Evolutionary conservation across 2,113 vertebrate species (phyloP).

Genomic region (Centropus unirufus): DNA sequence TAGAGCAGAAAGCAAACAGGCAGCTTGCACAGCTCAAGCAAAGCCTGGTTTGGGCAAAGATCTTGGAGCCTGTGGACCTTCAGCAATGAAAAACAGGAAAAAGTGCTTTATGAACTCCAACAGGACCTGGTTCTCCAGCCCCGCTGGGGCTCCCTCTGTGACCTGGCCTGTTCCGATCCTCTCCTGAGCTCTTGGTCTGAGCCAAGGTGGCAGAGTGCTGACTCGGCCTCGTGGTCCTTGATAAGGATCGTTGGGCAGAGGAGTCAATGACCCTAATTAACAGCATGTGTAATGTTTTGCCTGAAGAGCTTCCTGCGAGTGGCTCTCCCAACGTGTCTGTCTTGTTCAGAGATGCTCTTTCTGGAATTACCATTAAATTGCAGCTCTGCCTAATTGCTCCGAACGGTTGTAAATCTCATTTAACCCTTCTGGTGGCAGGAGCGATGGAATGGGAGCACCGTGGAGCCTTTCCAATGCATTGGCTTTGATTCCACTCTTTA

Average conservation of each 20-base stretch:
- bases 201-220: conserved; percentile 19
- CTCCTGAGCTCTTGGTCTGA: not conserved
- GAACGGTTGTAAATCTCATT: conserved; percentile 25
- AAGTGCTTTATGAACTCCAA: not conserved
- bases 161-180: not conserved
- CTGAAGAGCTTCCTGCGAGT: conserved; percentile 62
- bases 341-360: conserved; percentile 56
- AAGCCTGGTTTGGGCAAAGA: not conserved
- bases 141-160: not conserved
- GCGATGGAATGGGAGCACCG: not conserved
- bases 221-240: not conserved
- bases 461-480: not conserved
- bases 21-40: not conserved
- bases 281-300: conserved; percentile 55
- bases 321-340: conserved; percentile 56
- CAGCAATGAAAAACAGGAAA: not conserved
- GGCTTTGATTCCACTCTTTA: conserved; percentile 20
- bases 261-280: conserved; percentile 63
- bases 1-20: not conserved
- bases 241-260: conserved; percentile 20
- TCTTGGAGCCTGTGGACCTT: not conserved
- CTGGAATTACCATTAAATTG: conserved; percentile 66
- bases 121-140: not conserved
- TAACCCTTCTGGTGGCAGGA: conserved; percentile 1
- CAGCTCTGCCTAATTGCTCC: conserved; percentile 20